These are phyloP conservation scores for Brachionus calyciflorus DNA, from an alignment of 1,140 invertebrate genomes.

Conservation along the genomic window DNA sequence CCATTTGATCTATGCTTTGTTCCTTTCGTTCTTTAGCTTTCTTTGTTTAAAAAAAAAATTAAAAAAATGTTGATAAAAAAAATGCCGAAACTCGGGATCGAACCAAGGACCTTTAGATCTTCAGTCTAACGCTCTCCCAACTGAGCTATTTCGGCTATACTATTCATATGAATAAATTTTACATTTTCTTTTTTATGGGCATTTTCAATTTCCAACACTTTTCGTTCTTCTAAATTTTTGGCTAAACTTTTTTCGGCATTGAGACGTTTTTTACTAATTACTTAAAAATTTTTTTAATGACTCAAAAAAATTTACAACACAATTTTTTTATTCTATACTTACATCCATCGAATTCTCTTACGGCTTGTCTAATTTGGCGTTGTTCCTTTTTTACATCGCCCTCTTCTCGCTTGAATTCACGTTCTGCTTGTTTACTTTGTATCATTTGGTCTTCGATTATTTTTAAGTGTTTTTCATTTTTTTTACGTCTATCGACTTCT, in stretches of 20 bases:
- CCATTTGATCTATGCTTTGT: slow-evolving; percentile 47
- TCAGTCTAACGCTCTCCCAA: slow-evolving; percentile 26
- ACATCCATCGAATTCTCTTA: slow-evolving; percentile 59
- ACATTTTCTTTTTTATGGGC: slow-evolving; percentile 57
- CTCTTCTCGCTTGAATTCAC: slow-evolving; percentile 57
- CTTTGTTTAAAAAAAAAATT: slow-evolving; percentile 49
- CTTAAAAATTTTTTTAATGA: too few relatives aligned
- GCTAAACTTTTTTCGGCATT: slow-evolving; percentile 57
- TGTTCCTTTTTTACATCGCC: slow-evolving; percentile 60
- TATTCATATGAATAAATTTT: slow-evolving; percentile 12
- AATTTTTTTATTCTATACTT: neutral
- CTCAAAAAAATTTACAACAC: neutral
- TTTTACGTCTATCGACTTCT: slow-evolving; percentile 2
- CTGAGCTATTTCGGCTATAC: slow-evolving; percentile 35
- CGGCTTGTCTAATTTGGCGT: slow-evolving; percentile 53
- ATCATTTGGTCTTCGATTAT: slow-evolving; percentile 55
- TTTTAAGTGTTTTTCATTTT: slow-evolving; percentile 43
- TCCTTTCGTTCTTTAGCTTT: slow-evolving; percentile 51
- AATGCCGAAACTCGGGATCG: slow-evolving; percentile 35
- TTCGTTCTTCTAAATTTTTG: slow-evolving; percentile 55
- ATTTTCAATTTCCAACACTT: slow-evolving; percentile 53
- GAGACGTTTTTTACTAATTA: slow-evolving; percentile 55
- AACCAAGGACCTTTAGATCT: slow-evolving; percentile 39
- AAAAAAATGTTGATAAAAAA: neutral
- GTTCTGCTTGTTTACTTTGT: slow-evolving; percentile 59